Base-by-base conservation (phyloP, 2,797 vertebrate genomes). In the Ctenopoma multispine region DNA sequence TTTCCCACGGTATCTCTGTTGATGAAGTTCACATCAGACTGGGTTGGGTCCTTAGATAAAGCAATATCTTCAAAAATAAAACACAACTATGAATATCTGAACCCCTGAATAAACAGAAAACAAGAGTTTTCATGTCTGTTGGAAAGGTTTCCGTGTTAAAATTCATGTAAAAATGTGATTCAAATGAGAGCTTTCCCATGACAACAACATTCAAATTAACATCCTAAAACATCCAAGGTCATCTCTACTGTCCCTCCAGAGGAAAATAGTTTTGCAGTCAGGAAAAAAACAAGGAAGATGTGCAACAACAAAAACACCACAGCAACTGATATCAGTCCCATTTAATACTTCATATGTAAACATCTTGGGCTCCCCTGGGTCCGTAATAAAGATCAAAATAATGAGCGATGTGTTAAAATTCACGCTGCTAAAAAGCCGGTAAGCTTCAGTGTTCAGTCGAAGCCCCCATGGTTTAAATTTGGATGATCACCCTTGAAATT, bases 1-100 rank as follows among this genome's bases (percentile, higher is more conserved):
- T 80, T 88, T 84, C 82, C 85, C 53, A 59, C 59, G 73, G 55
- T 40, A 62, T 66, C 50, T 81, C 57, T 65, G 51, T 5, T 69
- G 41, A 67, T 87, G 69, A 75, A 80, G 60, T 62, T 66, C 56
- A 58, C 76, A 77, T 27, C 5, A 24, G 29, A 17, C 20, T 60
- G 23, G 12, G 20, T 73, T 74, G 43, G 34, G n/a, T 51, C 20
- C 44, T 9, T 8, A 40, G 3, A 66, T 49, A 12, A 27, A 58
- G 23, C 46, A 46, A 23, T 51, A 13, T 73, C 53, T 66, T 69
- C 15, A 60, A 61, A 79, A 67, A 47, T 56, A 8, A 29, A 78
- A 77, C 43, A 38, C 38, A 38, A 11, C 27, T 21, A 11, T 34
- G n/a, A 49, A 66, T 46, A 31, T 57, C 62, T 4, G 31, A 46